phyloP scores from a whole-genome alignment of 2,888 invertebrate genomes.

The Aporophyla lueneburgensis region DNA sequence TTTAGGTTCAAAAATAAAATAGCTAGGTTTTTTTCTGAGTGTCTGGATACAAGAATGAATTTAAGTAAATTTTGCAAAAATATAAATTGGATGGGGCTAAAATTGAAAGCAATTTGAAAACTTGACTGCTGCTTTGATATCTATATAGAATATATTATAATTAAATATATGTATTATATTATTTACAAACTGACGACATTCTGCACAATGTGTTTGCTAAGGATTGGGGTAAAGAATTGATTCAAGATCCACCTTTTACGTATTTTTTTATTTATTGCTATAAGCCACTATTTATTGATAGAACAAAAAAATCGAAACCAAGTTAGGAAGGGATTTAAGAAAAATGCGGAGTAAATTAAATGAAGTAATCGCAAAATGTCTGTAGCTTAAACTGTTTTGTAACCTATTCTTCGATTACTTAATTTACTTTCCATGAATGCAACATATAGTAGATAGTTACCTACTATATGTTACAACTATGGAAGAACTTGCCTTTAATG shows the following conservation, averaged over 20 bases:
- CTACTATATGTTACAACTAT: too few species aligned
- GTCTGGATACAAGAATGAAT: background rate
- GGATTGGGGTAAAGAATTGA: too few species aligned
- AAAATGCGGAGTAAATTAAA: background rate
- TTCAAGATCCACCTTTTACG: background rate
- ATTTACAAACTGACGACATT: background rate
- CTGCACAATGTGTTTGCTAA: background rate
- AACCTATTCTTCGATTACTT: too few species aligned
- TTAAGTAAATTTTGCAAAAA: background rate
- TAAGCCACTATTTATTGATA: background rate
- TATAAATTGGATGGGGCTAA: too few species aligned
- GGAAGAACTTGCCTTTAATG: too few species aligned
- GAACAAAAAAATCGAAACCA: background rate
- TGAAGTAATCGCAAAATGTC: background rate
- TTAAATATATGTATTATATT: too few species aligned
- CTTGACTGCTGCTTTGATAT: too few species aligned
- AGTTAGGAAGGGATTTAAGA: background rate
- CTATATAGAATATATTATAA: too few species aligned
- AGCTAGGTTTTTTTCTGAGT: too few species aligned
- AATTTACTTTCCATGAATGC: too few species aligned
- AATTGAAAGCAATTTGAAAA: background rate
- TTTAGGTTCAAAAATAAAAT: background rate
- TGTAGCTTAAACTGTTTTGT: too few species aligned
- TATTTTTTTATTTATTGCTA: background rate
- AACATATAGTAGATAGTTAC: too few species aligned